These are phyloP conservation scores for Philantomba maxwellii DNA, from an alignment of 2,113 vertebrate species.

Conservation along the genomic window DNA sequence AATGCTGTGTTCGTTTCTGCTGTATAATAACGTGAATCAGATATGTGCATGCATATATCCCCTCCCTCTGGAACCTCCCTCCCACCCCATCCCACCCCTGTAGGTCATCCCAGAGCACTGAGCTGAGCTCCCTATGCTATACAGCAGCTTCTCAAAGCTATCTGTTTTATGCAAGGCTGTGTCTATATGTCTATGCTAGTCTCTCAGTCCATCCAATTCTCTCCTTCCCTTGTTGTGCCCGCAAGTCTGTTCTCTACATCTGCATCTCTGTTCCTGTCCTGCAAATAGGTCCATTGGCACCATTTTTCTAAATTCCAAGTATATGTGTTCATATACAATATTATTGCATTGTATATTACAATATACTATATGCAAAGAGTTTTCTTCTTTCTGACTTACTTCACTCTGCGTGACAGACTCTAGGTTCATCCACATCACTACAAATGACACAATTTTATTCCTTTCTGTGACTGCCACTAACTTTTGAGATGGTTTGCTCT, in stretches of 20 bases:
- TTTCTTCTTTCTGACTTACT: not conserved
- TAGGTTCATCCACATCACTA: not conserved
- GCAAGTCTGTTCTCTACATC: not conserved
- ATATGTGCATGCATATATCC: not conserved
- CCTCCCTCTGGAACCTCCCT: not conserved
- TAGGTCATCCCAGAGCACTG: not conserved
- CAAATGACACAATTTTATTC: not conserved
- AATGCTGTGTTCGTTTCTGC: not conserved
- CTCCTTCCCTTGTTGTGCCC: not conserved
- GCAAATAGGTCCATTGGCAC: not conserved
- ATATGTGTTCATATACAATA: not conserved
- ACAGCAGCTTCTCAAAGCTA: not conserved
- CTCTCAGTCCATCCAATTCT: not conserved
- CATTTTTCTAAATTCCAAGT: not conserved
- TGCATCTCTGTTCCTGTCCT: not conserved
- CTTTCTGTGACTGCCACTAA: not conserved
- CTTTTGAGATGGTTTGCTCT: not conserved
- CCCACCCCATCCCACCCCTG: not conserved
- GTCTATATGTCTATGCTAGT: not conserved
- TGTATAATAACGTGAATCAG: not conserved
- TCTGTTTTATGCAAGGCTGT: not conserved
- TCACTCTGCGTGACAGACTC: not conserved
- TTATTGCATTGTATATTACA: not conserved
- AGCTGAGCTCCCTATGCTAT: not conserved
- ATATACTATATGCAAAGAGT: not conserved